Evolutionary conservation across 2,113 vertebrate genomes (phyloP), one percentile per base, ranked within the genome.

Genomic region (Zingel zingel): DNA sequence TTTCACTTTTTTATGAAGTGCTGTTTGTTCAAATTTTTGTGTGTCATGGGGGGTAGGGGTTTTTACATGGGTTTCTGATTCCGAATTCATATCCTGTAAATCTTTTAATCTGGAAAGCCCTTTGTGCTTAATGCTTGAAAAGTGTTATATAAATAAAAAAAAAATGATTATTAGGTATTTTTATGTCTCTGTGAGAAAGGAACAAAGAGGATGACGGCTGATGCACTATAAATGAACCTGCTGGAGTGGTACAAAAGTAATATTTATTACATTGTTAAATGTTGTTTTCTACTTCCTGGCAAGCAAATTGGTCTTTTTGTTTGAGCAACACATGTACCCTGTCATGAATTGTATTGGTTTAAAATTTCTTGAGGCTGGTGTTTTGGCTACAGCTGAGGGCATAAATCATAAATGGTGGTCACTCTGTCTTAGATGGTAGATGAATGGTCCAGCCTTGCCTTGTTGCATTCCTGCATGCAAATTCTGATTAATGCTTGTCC

Each of bases 351-450:
- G 57, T 57, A 71, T 65, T 81, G 51, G 53, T 79, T 79, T 77
- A 79, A 64, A 81, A 61, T 51, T 47, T 15, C 76, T 66, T 63
- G 62, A 66, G 36, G 39, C 14, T 64, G 7, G 14, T 59, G 48
- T 78, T 57, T 79, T 73, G 68, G 61, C 4, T 33, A 3, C 39
- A 63, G n/a, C 45, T 39, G 45, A 54, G 67, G 53, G 9, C 16
- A 86, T 85, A 51, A 62, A 64, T 79, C 65, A 80, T 80, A 69
- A 69, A 68, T 63, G 78, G 83, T 69, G 76, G 77, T 83, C 53
- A 30, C 16, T 76, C 51, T 69, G 81, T 86, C 79, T 79, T 16
- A 25, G 19, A 76, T 79, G 47, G 18, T 25, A 69, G 27, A 73
- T 8, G 30, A 45, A 74, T 74, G 39, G 19, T 82, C 30, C 9